Conservation (phyloP, 2,888 invertebrate genomes). For the Salpingus planirostris region DNA sequence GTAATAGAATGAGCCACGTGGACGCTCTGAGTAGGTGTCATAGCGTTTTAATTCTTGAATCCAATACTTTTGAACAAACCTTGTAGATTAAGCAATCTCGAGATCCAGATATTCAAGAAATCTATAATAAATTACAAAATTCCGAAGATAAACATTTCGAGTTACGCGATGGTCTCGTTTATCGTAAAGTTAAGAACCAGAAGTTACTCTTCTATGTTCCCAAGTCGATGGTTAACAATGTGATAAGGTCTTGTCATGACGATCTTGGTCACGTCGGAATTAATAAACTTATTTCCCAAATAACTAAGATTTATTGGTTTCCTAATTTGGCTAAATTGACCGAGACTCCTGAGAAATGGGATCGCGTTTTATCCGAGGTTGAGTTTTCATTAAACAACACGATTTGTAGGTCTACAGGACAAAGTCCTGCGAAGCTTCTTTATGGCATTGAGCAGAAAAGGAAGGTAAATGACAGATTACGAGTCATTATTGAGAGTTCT, state of each 20-base stretch:
- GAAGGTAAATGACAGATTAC: slow-evolving; percentile 1
- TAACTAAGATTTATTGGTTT: neutral
- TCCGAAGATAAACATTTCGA: neutral
- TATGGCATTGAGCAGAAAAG: slow-evolving; percentile 2
- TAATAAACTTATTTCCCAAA: neutral
- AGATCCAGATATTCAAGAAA: neutral
- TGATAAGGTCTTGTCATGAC: neutral
- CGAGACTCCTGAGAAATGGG: neutral
- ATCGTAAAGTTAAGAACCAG: neutral
- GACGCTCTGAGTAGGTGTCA: neutral
- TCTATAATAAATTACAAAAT: neutral
- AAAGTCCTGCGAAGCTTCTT: neutral
- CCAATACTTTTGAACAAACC: neutral
- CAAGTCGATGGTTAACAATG: neutral
- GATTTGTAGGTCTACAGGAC: neutral
- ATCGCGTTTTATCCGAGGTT: neutral
- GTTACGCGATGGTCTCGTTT: neutral
- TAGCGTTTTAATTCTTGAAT: neutral
- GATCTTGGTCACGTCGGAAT: neutral
- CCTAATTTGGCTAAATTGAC: neutral
- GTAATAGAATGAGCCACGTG: neutral
- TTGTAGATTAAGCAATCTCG: neutral
- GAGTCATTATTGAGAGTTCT: neutral
- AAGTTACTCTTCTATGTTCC: neutral
- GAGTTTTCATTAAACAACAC: slow-evolving; percentile 4